A percentile compares a stretch with the other conserved stretches of the same genome.
Evolutionary conservation across 2,113 vertebrate species (phyloP).

Genomic region (Tragelaphus strepsiceros): DNA sequence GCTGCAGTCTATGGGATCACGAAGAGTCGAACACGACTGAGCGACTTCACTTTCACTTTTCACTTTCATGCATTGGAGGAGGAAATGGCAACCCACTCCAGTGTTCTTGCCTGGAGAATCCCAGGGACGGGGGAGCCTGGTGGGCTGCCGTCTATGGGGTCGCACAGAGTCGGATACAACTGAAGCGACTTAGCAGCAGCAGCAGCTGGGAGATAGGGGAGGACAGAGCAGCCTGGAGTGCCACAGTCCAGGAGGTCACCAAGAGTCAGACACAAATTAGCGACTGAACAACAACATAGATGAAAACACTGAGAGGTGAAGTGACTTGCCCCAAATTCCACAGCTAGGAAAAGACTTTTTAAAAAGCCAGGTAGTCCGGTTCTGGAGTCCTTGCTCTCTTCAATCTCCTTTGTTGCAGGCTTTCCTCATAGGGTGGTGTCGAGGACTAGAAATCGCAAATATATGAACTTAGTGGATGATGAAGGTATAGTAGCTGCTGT

Average conservation of each 20-base stretch:
- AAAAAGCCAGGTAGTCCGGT: not conserved
- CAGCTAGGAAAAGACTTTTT: not conserved
- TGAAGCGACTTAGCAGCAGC: no score
- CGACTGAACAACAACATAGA: not conserved
- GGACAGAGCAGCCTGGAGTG: not conserved
- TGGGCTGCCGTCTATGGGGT: no score
- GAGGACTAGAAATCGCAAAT: not conserved
- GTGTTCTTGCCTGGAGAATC: no score
- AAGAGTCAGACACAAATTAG: not conserved
- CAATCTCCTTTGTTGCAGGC: not conserved
- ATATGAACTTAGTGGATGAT: no score
- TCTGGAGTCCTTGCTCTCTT: not conserved
- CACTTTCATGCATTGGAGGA: no score
- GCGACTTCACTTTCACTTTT: no score
- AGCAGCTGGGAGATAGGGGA: not conserved
- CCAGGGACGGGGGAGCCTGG: no score
- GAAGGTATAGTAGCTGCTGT: not conserved
- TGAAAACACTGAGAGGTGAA: not conserved
- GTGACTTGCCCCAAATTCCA: not conserved
- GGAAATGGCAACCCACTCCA: no score
- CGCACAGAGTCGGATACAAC: accelerated
- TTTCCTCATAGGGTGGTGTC: not conserved
- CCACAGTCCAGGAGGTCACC: not conserved
- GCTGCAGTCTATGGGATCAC: no score
- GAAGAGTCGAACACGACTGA: accelerated